Conservation (phyloP, 1,140 invertebrate species). For the Drosophila albomicans region DNA sequence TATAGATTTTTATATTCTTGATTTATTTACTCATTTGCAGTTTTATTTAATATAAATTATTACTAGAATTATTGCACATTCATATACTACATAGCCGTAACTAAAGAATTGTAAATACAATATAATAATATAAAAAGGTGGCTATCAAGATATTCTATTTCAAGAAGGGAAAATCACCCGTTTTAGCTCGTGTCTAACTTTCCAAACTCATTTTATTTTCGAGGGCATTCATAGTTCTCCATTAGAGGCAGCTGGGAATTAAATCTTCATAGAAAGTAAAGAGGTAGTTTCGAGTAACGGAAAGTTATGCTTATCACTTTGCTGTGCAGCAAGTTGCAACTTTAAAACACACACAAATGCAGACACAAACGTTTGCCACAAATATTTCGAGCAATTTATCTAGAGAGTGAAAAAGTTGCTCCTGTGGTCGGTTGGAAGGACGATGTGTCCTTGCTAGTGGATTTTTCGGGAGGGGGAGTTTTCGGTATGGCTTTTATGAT, state of each 20-base stretch:
- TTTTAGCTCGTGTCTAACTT: not conserved
- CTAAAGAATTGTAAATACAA: no score
- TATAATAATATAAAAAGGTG: no score
- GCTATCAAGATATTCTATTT: no score
- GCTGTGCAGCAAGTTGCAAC: slow-evolving; percentile 40
- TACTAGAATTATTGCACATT: no score
- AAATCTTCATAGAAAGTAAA: slow-evolving; percentile 45
- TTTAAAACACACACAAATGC: slow-evolving; percentile 39
- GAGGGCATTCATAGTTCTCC: no score
- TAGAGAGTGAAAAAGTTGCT: slow-evolving; percentile 59
- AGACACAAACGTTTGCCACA: slow-evolving; percentile 22
- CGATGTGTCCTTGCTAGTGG: slow-evolving; percentile 54
- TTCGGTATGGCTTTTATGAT: slow-evolving; percentile 58
- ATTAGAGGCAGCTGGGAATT: slow-evolving; percentile 2
- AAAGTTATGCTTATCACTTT: slow-evolving; percentile 71
- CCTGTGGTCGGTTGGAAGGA: slow-evolving; percentile 51
- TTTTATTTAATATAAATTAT: no score
- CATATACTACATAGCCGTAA: no score
- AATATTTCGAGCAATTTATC: slow-evolving; percentile 56
- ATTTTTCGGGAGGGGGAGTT: not conserved
- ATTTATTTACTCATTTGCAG: no score
- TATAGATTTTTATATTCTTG: no score
- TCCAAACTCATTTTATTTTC: not conserved
- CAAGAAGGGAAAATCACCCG: no score
- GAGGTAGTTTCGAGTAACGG: slow-evolving; percentile 62